Base-by-base conservation (phyloP, 2,113 vertebrate species). In the Pelvicachromis taeniatus region DNA sequence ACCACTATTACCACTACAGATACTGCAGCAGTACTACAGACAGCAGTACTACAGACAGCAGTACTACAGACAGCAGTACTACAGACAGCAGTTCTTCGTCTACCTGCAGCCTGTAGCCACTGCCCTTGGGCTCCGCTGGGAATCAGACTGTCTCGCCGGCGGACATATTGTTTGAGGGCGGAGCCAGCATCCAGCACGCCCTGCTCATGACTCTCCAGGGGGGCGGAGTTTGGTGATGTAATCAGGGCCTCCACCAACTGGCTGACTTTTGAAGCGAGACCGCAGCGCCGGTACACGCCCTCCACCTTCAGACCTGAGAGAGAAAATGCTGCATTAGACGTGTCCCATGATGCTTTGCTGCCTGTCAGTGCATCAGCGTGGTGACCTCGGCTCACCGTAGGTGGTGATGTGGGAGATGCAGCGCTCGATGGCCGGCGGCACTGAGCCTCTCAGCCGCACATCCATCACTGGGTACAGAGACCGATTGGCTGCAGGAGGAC, bases 221-320 rank as follows among this genome's bases (percentile, higher is more conserved):
- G 83, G 38, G 93, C 90, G 0, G 89, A 80, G 31, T 38, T 58
- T 1, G 96, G 95, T 31, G 92, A 92, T 10, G 56, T 91, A 40
- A 48, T 83, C 75, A 97, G 93, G 7, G 63, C 85, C 29, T 94
- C 93, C 61, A 95, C 95, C 85, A 97, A 78, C 56, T 52, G 80
- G 10, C 4, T 81, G 17, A 96, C 90, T 85, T 95, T 96, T 31
- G 75, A 7, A 21, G 82, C 88, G 0, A 95, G 52, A 5, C 96
- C 96, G 70, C 96, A 96, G 63, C 96, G 95, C 0, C 96, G 92
- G 85, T 97, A 97, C 65, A 97, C 80, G 0, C 96, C 96, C 3
- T 97, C 96, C 59, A 97, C 94, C 77, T 93, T 95, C 45, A 97
- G 87, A 70, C 96, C 96, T 96, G 84, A 59, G 7, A 86, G 17